phyloP scores from a whole-genome alignment of 1,140 invertebrate species.

The Stegodyphus dumicola region DNA sequence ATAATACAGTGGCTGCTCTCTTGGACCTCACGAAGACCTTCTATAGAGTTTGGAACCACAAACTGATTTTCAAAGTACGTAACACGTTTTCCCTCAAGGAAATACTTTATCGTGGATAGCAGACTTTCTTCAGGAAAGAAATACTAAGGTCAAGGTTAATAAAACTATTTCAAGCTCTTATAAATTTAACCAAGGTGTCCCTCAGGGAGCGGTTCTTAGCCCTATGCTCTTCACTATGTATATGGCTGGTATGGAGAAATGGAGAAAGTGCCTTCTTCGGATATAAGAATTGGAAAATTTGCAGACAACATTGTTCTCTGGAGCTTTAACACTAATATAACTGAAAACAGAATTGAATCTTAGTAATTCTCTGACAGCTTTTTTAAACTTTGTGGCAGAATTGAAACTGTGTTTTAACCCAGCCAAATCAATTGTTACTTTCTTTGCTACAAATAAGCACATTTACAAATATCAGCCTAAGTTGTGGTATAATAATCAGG shows the following conservation, averaged over 20 bases:
- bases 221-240: not conserved
- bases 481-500: no score
- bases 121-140: not conserved
- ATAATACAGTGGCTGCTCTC: no score
- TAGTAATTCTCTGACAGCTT: no score
- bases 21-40: not conserved
- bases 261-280: not conserved
- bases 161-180: not conserved
- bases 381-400: no score
- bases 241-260: not conserved
- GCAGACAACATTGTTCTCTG: no score
- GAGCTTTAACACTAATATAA: no score
- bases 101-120: not conserved
- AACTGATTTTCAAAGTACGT: not conserved
- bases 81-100: not conserved
- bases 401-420: no score
- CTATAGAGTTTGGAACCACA: not conserved
- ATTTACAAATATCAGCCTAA: no score
- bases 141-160: not conserved
- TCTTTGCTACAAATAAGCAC: no score
- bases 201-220: not conserved
- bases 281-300: no score
- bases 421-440: no score
- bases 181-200: conserved; percentile 4
- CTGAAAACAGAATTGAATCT: no score